Evolutionary conservation across 2,797 vertebrate species (phyloP).

Genomic region (Pagetopsis macropterus): DNA sequence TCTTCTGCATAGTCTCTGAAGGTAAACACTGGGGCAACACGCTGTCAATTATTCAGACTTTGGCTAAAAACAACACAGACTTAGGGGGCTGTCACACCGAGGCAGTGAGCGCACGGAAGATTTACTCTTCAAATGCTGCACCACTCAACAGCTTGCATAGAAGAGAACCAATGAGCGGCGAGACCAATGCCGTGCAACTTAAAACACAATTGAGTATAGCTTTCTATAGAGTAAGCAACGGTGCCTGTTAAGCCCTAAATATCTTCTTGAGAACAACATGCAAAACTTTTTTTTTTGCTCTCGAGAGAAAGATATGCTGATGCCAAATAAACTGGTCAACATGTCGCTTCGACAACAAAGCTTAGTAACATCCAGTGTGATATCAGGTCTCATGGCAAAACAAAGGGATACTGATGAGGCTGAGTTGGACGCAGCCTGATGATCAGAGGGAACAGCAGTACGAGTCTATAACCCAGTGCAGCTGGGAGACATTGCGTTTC

Average conservation of each 20-base stretch:
- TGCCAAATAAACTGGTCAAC: constrained; percentile 14
- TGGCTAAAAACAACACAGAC: constrained; percentile 59
- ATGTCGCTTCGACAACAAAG: constrained; percentile 14
- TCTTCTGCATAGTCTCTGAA: constrained; percentile 60
- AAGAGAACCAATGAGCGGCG: constrained; percentile 27
- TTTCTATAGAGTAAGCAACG: constrained; percentile 27
- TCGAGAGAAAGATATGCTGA: constrained; percentile 13
- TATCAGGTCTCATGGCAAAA: constrained; percentile 17
- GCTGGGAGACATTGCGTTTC: constrained; percentile 63
- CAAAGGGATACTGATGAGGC: constrained; percentile 46
- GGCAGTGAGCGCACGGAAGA: constrained; percentile 42
- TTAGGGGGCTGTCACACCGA: constrained; percentile 58
- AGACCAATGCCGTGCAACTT: constrained; percentile 34
- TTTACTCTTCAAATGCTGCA: constrained; percentile 60
- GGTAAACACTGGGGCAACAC: constrained; percentile 74
- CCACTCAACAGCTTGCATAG: constrained; percentile 58
- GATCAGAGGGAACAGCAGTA: constrained; percentile 28
- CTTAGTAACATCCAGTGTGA: constrained; percentile 17
- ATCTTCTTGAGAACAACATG: constrained; percentile 7
- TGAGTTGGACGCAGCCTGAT: constrained; percentile 34
- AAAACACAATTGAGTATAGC: constrained; percentile 35
- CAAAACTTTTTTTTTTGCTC: neutral
- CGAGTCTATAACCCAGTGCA: constrained; percentile 60
- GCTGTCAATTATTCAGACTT: constrained; percentile 73
- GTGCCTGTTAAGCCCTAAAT: constrained; percentile 18